Conservation (phyloP, 2,113 vertebrate genomes). For the Corythoichthys haematopterus region DNA sequence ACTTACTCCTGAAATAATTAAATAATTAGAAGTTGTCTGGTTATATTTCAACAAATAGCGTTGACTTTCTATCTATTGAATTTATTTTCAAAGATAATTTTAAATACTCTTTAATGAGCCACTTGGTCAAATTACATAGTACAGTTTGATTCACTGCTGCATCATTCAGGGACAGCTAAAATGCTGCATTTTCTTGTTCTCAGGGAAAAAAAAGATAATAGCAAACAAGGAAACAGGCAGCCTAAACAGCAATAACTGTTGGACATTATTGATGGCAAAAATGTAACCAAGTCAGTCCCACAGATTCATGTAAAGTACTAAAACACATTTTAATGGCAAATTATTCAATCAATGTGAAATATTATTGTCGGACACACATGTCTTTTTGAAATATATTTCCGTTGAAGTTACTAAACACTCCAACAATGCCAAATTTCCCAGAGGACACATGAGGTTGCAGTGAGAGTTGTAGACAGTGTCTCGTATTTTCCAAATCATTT, state of each 20-base stretch:
- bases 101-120: too few species aligned
- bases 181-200: conserved; percentile 3
- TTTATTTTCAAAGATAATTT: too few species aligned
- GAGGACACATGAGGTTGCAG: conserved; percentile 52
- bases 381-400: conserved; percentile 11
- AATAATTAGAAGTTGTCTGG: too few species aligned
- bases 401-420: conserved; percentile 41
- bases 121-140: too few species aligned
- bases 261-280: conserved; percentile 7
- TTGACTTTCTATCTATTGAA: too few species aligned
- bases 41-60: too few species aligned
- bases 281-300: not conserved
- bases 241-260: conserved; percentile 1
- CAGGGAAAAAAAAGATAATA: not conserved
- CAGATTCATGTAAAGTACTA: not conserved
- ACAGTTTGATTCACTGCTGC: not conserved
- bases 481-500: conserved; percentile 52
- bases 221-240: conserved; percentile 15
- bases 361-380: conserved; percentile 7
- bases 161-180: too few species aligned
- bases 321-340: conserved; percentile 3
- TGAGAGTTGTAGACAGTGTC: conserved; percentile 45
- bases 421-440: conserved; percentile 40
- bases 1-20: too few species aligned
- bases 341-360: conserved; percentile 12